Conservation (phyloP, 1,140 invertebrate species). For the Pseudomyrmex gracilis region DNA sequence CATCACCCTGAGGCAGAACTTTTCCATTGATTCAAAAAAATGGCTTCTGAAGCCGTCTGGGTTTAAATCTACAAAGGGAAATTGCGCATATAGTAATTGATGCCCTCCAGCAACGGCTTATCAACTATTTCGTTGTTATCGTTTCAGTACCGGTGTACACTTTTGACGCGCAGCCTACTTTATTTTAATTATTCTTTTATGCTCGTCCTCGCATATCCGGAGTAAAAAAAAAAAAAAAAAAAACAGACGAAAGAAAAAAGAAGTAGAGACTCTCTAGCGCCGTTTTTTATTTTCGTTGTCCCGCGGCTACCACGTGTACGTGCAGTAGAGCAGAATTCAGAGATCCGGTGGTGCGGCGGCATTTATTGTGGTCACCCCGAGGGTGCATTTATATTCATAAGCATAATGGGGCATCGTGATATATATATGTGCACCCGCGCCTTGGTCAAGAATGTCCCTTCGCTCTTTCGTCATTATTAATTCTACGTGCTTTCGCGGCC, state of each 20-base stretch:
- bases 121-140: constrained; percentile 68
- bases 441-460: constrained; percentile 67
- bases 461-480: constrained; percentile 75
- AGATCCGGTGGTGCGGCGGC: constrained; percentile 67
- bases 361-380: constrained; percentile 74
- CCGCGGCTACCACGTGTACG: constrained; percentile 63
- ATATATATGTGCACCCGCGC: constrained; percentile 66
- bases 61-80: constrained; percentile 25
- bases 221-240: constrained; percentile 10
- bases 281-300: constrained; percentile 71
- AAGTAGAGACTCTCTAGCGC: constrained; percentile 61
- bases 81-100: neutral
- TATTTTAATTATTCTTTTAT: constrained; percentile 75
- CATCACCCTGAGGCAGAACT: neutral
- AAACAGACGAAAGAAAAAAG: neutral
- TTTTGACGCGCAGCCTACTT: constrained; percentile 67
- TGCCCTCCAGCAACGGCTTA: constrained; percentile 16
- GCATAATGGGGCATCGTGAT: constrained; percentile 74
- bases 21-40: constrained; percentile 7
- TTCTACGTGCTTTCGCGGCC: constrained; percentile 48
- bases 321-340: constrained; percentile 69
- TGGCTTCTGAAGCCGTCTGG: neutral
- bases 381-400: constrained; percentile 76
- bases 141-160: constrained; percentile 62
- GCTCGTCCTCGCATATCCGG: constrained; percentile 21